Evolutionary conservation across 2,797 vertebrate genomes (phyloP).

Genomic region (Todus mexicanus): DNA sequence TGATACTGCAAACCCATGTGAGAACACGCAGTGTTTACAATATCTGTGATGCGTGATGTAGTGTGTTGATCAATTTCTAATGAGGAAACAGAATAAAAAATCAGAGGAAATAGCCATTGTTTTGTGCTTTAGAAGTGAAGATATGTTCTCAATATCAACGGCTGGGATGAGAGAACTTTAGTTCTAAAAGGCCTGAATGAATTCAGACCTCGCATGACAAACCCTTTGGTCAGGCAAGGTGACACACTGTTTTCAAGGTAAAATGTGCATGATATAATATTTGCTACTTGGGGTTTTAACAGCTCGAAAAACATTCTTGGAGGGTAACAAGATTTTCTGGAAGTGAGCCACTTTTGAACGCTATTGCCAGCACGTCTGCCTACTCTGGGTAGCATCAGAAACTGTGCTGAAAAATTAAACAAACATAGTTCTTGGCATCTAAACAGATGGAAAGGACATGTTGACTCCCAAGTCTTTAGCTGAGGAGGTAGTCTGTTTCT

Average conservation of each 20-base stretch:
- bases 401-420: conserved; percentile 64
- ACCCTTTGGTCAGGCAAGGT: not conserved
- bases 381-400: conserved; percentile 68
- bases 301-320: conserved; percentile 15
- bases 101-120: not conserved
- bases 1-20: not conserved
- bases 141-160: not conserved
- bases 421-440: conserved; percentile 65
- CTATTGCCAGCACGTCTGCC: conserved; percentile 50
- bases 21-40: not conserved
- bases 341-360: conserved; percentile 26
- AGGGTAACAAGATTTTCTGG: conserved; percentile 55
- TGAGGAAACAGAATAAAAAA: not conserved
- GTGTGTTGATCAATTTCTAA: not conserved
- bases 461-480: conserved; percentile 55
- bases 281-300: conserved; percentile 25
- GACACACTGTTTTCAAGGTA: conserved; percentile 1
- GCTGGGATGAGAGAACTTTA: not conserved
- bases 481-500: conserved; percentile 56
- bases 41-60: not conserved
- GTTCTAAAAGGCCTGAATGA: not conserved
- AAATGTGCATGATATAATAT: not conserved
- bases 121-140: not conserved
- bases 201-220: not conserved
- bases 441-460: conserved; percentile 63